A percentile compares a stretch with the other conserved stretches of the same genome.
phyloP scores from a whole-genome alignment of 2,888 invertebrate genomes.

The Trypoxylon attenuatum region DNA sequence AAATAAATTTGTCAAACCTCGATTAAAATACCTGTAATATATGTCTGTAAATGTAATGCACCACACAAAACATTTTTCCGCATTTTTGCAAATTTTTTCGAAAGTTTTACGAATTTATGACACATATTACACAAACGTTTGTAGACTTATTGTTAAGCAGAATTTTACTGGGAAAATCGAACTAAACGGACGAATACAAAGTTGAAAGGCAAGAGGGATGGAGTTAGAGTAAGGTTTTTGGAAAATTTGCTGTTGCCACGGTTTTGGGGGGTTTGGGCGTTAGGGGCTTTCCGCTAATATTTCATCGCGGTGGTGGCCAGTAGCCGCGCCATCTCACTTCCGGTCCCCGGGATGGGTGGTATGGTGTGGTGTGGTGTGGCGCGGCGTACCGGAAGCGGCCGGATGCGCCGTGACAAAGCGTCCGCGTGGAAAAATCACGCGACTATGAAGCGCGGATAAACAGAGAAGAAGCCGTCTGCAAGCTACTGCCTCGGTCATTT shows the following conservation, averaged over 20 bases:
- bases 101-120: too few species aligned
- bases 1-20: too few species aligned
- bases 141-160: too few species aligned
- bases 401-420: slow-evolving; percentile 71
- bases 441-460: slow-evolving; percentile 69
- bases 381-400: slow-evolving; percentile 67
- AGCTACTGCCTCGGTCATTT: slow-evolving; percentile 23
- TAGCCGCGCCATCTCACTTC: slow-evolving; percentile 70
- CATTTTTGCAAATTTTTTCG: too few species aligned
- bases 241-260: slow-evolving; percentile 62
- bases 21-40: too few species aligned
- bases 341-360: too few species aligned
- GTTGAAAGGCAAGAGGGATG: too few species aligned
- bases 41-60: too few species aligned
- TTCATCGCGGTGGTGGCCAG: slow-evolving; percentile 62
- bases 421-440: slow-evolving; percentile 70
- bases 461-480: slow-evolving; percentile 51
- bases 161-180: slow-evolving; percentile 26
- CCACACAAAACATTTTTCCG: too few species aligned
- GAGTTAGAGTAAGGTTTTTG: slow-evolving; percentile 64
- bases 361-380: too few species aligned
- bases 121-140: too few species aligned
- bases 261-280: slow-evolving; percentile 23
- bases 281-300: slow-evolving; percentile 68
- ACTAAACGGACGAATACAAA: slow-evolving; percentile 36